Evolutionary conservation across 2,113 vertebrate genomes (phyloP), one percentile per base, ranked within the genome.

Genomic region (Ia io): DNA sequence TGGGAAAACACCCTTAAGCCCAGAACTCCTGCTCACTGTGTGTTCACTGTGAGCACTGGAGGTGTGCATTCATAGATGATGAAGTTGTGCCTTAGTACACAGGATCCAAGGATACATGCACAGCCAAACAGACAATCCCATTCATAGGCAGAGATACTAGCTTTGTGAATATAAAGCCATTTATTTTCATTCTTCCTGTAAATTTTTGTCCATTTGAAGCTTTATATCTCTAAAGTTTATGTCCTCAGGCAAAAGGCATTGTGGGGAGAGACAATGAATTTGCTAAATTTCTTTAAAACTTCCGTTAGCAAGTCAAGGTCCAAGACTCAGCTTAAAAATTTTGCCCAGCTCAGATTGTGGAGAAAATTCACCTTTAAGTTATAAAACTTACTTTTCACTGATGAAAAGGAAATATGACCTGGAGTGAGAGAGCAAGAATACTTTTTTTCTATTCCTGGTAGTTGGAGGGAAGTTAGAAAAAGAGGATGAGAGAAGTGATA

Each of bases 171-270:
- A 30, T 8, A 80, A 87, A 79, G 25, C 2, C 35, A 78, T 51
- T 87, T 25, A 40, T 92, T 87, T 88, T 77, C 28, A 88, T 80
- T 76, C 28, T 94, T 95, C 44, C 10, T 71, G 6, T 91, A 67
- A 70, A 42, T 44, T 71, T 84, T 73, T 47, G 12, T 63, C 53
- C 42, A 80, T 40, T 67, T 86, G n/a, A 77, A 89, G 13, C 8
- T 80, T 88, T 83, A 35, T 32, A 23, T n/a, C 13, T 63, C 74
- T 69, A 51, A 65, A 37, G 69, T 88, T 74, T 51, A 76, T 25
- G 10, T 11, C 14, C 61, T 78, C 28, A 42, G 32, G 1, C 40
- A 82, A 84, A 8, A 83, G 44, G 70, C 30, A 47, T 65, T 63
- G 22, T 5, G 22, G 42, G 30, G 5, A 25, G 10, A 69, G 18